A percentile compares a stretch with the other conserved stretches of the same genome.
Conservation (phyloP, 1,140 invertebrate species). For the Orchestia grillus region DNA sequence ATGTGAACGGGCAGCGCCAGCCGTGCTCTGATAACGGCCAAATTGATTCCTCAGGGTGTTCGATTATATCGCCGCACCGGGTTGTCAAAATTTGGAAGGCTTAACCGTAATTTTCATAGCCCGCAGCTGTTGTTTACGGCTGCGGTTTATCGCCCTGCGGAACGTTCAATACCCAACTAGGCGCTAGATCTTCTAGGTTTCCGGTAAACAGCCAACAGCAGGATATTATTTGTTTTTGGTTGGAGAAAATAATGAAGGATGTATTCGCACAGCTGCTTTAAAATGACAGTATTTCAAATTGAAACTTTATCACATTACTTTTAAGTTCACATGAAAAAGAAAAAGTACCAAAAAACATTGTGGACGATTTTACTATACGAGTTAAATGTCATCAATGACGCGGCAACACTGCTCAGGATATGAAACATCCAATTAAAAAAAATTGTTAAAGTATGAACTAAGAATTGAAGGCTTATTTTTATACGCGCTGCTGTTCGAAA, state of each 20-base stretch:
- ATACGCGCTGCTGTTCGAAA: neutral
- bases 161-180: neutral
- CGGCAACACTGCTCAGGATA: neutral
- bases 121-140: neutral
- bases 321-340: neutral
- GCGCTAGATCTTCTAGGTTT: neutral
- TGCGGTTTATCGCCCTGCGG: neutral
- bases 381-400: neutral
- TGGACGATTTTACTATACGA: neutral
- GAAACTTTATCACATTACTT: neutral
- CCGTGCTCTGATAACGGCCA: neutral
- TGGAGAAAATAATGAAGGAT: neutral
- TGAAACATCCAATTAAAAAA: neutral
- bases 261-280: no score
- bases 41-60: neutral
- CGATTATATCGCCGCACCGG: neutral
- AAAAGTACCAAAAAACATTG: neutral
- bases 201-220: neutral
- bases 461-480: neutral
- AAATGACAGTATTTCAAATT: neutral
- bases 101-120: neutral
- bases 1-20: neutral
- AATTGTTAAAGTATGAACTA: neutral
- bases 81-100: neutral
- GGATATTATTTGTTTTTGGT: neutral